phyloP scores from a whole-genome alignment of 2,888 invertebrate genomes.

The Carpatolechia fugitivella region DNA sequence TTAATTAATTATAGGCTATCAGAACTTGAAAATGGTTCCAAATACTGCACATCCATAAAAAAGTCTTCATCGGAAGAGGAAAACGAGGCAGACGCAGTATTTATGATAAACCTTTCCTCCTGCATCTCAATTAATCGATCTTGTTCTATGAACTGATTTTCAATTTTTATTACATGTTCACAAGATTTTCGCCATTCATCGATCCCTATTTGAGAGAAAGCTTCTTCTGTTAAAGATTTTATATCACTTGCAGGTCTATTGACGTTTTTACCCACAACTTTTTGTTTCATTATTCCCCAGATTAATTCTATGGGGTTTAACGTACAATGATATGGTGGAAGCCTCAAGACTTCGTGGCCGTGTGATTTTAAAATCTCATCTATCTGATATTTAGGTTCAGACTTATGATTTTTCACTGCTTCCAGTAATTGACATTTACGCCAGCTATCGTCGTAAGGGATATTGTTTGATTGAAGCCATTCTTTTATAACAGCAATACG shows the following conservation, averaged over 20 bases:
- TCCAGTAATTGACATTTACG: conserved; percentile 16
- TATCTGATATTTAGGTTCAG: conserved; percentile 3
- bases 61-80: no score
- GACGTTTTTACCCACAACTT: conserved; percentile 16
- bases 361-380: conserved; percentile 2
- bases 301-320: conserved; percentile 13
- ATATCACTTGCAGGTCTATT: no score
- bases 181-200: conserved; percentile 4
- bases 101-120: conserved; percentile 20
- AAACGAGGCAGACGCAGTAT: conserved; percentile 18
- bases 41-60: no score
- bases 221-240: no score
- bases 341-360: conserved; percentile 15
- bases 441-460: conserved; percentile 10
- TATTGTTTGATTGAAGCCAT: conserved; percentile 14
- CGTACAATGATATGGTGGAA: conserved; percentile 16
- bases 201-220: no score
- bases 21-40: conserved; percentile 19
- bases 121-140: conserved; percentile 19
- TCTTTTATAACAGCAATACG: conserved; percentile 12
- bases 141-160: conserved; percentile 18
- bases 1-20: conserved; percentile 6
- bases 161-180: conserved; percentile 15
- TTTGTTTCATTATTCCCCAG: conserved; percentile 11
- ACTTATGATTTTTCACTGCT: conserved; percentile 6